Conservation (phyloP, 2,797 vertebrate genomes). For the Diceros bicornis region DNA sequence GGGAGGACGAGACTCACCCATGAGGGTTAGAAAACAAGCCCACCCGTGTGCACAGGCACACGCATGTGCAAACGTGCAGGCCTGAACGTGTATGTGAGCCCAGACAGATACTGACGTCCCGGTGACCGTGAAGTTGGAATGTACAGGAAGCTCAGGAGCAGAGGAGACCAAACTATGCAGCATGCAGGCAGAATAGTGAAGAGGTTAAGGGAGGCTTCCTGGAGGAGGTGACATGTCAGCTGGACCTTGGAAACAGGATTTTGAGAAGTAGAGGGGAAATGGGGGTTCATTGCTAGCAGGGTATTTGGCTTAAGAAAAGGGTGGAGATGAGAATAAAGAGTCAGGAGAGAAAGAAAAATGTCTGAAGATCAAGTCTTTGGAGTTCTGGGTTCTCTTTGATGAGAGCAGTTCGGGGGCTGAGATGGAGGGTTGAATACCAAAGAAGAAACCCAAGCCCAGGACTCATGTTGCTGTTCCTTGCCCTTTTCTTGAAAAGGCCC, state of each 20-base stretch:
- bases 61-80: fast-evolving
- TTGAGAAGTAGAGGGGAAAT: not conserved
- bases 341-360: not conserved
- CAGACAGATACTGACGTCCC: too few species aligned
- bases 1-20: not conserved
- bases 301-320: not conserved
- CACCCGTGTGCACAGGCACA: not conserved
- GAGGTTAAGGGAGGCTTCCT: not conserved
- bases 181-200: not conserved
- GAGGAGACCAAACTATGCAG: not conserved
- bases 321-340: not conserved
- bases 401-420: not conserved
- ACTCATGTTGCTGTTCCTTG: not conserved
- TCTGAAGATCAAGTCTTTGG: not conserved
- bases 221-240: not conserved
- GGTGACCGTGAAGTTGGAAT: not conserved
- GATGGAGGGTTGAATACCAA: not conserved
- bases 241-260: slow-evolving; percentile 22
- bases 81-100: not conserved
- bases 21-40: not conserved
- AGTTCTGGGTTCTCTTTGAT: not conserved
- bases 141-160: not conserved
- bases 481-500: not conserved
- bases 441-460: not conserved
- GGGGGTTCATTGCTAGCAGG: not conserved